Percentiles rank a stretch among this genome's conserved stretches.
These are phyloP conservation scores for Fratercula arctica DNA, from an alignment of 2,797 vertebrate species.

Conservation along the genomic window DNA sequence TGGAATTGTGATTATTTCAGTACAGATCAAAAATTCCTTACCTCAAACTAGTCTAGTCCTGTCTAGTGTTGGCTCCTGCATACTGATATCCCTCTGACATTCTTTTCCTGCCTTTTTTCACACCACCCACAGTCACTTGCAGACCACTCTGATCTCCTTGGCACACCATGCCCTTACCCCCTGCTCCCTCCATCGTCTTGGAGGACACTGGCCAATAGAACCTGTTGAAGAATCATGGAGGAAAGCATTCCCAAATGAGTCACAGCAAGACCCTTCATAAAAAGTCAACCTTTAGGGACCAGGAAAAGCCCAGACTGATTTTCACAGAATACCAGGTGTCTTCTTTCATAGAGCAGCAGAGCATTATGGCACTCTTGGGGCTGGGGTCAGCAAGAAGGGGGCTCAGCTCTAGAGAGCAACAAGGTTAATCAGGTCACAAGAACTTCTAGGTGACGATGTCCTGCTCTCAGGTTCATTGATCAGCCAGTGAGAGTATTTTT, in stretches of 20 bases:
- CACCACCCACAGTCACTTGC: background rate
- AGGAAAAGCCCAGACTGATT: background rate
- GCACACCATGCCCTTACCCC: background rate
- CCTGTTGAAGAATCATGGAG: background rate
- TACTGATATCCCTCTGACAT: background rate
- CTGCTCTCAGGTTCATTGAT: constrained; percentile 57
- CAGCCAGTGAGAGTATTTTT: constrained; percentile 60
- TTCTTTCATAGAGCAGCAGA: background rate
- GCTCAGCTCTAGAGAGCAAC: background rate
- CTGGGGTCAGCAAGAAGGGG: background rate
- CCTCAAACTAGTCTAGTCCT: background rate
- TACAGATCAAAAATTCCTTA: background rate
- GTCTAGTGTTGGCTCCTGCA: background rate
- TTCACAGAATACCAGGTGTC: background rate
- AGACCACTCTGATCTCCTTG: background rate
- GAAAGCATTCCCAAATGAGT: background rate
- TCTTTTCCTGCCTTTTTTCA: background rate
- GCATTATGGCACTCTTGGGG: background rate
- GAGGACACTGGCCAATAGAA: background rate
- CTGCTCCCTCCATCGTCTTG: background rate
- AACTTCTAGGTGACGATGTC: constrained; percentile 1
- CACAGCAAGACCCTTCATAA: background rate
- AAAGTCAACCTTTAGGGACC: background rate
- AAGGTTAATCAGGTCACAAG: constrained; percentile 52
- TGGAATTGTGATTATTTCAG: background rate